These are phyloP conservation scores for Temnothorax longispinosus DNA, from an alignment of 1,140 invertebrate species.

Conservation along the genomic window DNA sequence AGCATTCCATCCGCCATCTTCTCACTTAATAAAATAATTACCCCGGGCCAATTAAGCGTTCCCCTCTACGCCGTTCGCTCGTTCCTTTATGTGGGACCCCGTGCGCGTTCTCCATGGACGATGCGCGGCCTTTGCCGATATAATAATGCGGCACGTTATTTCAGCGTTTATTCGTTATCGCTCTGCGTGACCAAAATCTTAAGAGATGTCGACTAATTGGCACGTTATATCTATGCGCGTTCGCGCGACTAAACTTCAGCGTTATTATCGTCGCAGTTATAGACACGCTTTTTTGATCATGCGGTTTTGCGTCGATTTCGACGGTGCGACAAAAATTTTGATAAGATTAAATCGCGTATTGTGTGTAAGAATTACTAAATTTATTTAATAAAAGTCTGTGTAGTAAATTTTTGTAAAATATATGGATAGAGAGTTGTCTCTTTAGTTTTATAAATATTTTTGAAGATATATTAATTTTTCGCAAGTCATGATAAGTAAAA, in stretches of 20 bases:
- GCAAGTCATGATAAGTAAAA: not conserved
- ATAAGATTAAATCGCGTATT: constrained; percentile 7
- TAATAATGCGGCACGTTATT: constrained; percentile 23
- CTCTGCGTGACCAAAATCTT: constrained; percentile 25
- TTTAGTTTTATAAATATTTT: constrained; percentile 6
- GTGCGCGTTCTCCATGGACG: constrained; percentile 2
- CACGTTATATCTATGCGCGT: constrained; percentile 23
- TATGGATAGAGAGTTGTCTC: not conserved
- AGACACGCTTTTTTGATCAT: not conserved
- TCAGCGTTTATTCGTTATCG: constrained; percentile 42
- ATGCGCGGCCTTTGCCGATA: constrained; percentile 16
- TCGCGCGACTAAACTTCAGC: constrained; percentile 8
- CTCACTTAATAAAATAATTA: constrained; percentile 86
- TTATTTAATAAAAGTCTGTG: not conserved
- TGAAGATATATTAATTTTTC: not conserved
- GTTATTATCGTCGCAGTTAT: constrained; percentile 20
- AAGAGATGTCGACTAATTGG: constrained; percentile 42
- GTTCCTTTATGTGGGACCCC: constrained; percentile 24
- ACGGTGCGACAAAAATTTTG: not conserved
- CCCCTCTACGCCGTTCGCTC: constrained; percentile 61
- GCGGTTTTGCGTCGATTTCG: not conserved
- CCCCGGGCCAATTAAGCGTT: constrained; percentile 82
- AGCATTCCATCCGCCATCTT: constrained; percentile 84
- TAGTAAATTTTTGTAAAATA: not conserved
- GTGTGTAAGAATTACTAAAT: not conserved